Conservation (phyloP, 2,888 invertebrate genomes). For the Drosophila prostipennis region DNA sequence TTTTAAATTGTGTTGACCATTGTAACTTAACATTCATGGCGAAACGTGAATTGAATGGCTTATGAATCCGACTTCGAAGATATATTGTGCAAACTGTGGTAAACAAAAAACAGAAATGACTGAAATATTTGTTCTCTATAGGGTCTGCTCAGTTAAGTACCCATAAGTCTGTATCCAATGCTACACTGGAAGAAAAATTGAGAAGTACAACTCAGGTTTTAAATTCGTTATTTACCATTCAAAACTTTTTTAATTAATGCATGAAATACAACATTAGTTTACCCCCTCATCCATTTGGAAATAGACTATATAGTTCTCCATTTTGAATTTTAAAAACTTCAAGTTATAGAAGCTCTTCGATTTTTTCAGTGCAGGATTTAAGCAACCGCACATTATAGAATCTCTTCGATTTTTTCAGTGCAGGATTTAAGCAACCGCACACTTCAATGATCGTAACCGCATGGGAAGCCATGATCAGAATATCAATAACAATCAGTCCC, state of each 20-base stretch:
- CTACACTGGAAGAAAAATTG: conserved; percentile 1
- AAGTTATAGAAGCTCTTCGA: neutral
- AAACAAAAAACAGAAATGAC: conserved; percentile 13
- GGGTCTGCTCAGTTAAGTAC: conserved; percentile 10
- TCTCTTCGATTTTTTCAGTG: neutral
- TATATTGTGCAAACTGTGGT: conserved; percentile 18
- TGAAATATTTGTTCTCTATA: conserved; percentile 25
- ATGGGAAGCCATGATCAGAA: conserved; percentile 43
- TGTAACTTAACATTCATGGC: conserved; percentile 36
- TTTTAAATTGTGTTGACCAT: conserved; percentile 33
- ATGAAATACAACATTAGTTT: no score
- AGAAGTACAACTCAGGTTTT: no score
- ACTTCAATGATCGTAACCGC: conserved; percentile 33
- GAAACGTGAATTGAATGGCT: conserved; percentile 28
- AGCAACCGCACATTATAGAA: conserved; percentile 7
- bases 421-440: conserved; percentile 7
- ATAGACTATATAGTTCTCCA: neutral
- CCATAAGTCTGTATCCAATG: conserved; percentile 10
- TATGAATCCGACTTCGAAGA: conserved; percentile 16
- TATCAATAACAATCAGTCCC: conserved; percentile 42
- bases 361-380: conserved; percentile 8
- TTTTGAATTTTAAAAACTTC: neutral
- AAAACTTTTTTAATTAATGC: no score
- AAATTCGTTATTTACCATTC: no score
- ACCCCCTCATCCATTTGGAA: no score